Conservation (phyloP, 1,140 invertebrate species). For the Lordiphosa mommai region DNA sequence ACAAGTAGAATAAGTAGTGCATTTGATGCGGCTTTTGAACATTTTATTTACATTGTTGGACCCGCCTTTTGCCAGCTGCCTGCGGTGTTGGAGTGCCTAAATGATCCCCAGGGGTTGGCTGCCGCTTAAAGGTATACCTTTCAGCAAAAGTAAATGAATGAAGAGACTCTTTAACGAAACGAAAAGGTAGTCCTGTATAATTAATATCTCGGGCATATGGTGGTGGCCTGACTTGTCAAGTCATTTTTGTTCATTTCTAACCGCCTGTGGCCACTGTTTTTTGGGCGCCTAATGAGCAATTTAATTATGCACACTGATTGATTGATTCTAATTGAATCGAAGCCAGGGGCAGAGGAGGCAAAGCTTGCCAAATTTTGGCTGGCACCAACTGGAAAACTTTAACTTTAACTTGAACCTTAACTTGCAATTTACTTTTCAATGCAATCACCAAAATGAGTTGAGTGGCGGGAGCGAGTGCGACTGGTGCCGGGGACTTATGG, state of each 20-base stretch:
- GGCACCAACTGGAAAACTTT: constrained; percentile 2
- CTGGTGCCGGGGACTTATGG: not conserved
- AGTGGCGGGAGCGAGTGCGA: not conserved
- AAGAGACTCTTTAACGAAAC: no score
- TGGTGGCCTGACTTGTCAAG: no score
- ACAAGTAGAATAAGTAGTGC: no score
- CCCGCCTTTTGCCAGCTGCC: no score
- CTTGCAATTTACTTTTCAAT: constrained; percentile 1
- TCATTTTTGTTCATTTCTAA: not conserved
- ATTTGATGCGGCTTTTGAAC: no score
- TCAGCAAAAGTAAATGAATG: no score
- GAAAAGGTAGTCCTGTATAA: no score
- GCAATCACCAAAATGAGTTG: not conserved
- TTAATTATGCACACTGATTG: constrained; percentile 69
- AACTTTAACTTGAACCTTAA: constrained; percentile 4
- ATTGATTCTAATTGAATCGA: constrained; percentile 63
- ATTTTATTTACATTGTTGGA: no score
- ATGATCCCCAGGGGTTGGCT: no score
- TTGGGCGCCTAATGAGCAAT: constrained; percentile 54
- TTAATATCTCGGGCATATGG: no score
- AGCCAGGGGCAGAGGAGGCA: constrained; percentile 6
- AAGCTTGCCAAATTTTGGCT: constrained; percentile 8
- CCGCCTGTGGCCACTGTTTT: constrained; percentile 23
- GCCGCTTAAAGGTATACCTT: no score
- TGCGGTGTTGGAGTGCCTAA: no score